Base-by-base conservation (phyloP, 2,888 invertebrate genomes). In the Tipula vernalis region DNA sequence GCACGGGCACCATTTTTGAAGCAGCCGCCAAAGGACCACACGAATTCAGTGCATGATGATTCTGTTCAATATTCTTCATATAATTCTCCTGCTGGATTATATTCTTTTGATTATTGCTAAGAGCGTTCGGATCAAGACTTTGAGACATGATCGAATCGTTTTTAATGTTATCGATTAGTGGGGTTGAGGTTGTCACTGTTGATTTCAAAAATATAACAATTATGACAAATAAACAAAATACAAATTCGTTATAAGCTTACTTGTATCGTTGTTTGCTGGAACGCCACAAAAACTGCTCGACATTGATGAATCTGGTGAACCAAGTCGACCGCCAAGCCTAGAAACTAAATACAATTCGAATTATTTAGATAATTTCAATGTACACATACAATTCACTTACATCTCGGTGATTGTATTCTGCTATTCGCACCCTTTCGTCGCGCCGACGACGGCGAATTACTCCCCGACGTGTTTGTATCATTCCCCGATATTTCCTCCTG, bases 1-100 rank as follows among this genome's bases (percentile, higher is more conserved):
- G 97, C 41, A 97, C 97, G 0, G 97, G 97, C 0, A 97, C 96
- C 93, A 97, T 95, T 91, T 96, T 97, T 0, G 96, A 96, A 10
- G 96, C 95, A 10, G 96, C 96, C 89, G 96, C 95, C 87, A 97
- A 91, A 0, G 96, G 95, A 13, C 91, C 91, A 18, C 86, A 87
- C 90, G 36, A 44, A 47, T 87, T 84, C 39, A 39, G 10, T 71
- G 28, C 71, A 36, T 36, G 51, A 13, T 83, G 83, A 36, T 84
- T 47, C n/a, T 87, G 87, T 44, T 84, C 28, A 4, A 47, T 13
- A 47, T 36, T 36, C 12, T 87, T 87, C 44, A 85, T 85, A 8
- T 42, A 42, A 47, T 87, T 87, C 44, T 86, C 36, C 8, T 71
- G 86, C 13, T 83, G 41, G 36, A 84, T 84, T 39, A 84, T 84